Evolutionary conservation across 1,140 invertebrate genomes (phyloP).

Genomic region (Drosophila santomea): DNA sequence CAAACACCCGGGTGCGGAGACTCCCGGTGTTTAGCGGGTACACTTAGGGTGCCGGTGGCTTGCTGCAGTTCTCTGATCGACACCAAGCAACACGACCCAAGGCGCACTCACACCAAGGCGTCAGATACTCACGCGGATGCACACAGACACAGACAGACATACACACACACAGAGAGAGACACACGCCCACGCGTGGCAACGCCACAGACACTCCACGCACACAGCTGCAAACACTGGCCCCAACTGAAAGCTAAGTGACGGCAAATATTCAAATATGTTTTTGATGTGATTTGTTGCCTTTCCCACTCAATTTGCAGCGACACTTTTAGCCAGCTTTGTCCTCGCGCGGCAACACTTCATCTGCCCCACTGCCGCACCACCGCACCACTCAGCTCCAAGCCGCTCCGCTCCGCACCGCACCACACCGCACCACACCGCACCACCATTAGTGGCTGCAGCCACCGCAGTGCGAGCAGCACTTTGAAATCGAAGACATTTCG

Average conservation of each 20-base stretch:
- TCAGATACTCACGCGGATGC: conserved; percentile 8
- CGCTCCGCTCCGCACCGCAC: background rate
- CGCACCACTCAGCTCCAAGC: background rate
- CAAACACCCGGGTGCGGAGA: too few species aligned
- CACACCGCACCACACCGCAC: conserved; percentile 6
- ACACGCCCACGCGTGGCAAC: background rate
- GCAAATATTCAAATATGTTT: conserved; percentile 84
- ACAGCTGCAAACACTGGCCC: conserved; percentile 22
- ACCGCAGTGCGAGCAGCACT: conserved; percentile 57
- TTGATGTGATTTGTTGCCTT: conserved; percentile 81
- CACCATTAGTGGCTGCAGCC: conserved; percentile 70
- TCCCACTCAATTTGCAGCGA: conserved; percentile 70
- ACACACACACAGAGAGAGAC: conserved; percentile 5
- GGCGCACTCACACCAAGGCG: conserved; percentile 6
- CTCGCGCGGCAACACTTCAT: conserved; percentile 63
- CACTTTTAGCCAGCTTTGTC: conserved; percentile 62
- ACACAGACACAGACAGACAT: conserved; percentile 3
- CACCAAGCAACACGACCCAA: conserved; percentile 52
- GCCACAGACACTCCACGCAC: background rate
- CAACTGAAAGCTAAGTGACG: conserved; percentile 74
- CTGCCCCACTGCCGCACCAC: conserved; percentile 12
- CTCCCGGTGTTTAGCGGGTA: too few species aligned
- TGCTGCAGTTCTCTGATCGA: too few species aligned
- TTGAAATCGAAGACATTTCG: conserved; percentile 78
- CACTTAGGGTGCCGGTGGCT: too few species aligned